Percentiles rank a stretch among this genome's conserved stretches.
phyloP scores from a whole-genome alignment of 2,888 invertebrate species.

The Phania funesta region DNA sequence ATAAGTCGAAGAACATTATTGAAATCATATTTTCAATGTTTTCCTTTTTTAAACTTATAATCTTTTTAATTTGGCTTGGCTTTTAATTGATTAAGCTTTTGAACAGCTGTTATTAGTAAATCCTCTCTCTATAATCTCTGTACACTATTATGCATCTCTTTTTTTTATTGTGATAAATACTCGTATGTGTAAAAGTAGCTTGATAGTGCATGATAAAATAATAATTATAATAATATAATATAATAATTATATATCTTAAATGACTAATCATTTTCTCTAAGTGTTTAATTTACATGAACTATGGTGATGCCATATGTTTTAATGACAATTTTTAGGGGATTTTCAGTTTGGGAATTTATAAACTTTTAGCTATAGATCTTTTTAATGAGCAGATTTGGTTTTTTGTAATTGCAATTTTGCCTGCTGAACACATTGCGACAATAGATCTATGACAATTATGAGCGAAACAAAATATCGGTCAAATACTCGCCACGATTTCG shows the following conservation, averaged over 20 bases:
- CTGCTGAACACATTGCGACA: too few relatives aligned
- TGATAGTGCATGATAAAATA: slow-evolving; percentile 22
- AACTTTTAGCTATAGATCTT: too few relatives aligned
- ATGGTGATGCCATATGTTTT: background rate
- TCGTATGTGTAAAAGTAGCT: background rate
- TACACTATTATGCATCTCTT: background rate
- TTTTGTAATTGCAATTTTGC: too few relatives aligned
- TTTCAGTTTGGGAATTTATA: too few relatives aligned
- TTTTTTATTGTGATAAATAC: background rate
- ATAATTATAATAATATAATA: background rate
- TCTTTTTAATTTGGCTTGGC: slow-evolving; percentile 4
- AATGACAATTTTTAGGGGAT: background rate
- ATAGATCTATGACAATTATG: too few relatives aligned
- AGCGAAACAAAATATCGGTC: too few relatives aligned
- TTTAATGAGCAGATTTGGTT: too few relatives aligned
- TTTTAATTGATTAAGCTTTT: slow-evolving; percentile 20
- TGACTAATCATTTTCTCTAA: background rate
- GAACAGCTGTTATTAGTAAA: slow-evolving; percentile 13
- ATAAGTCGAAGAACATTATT: too few relatives aligned
- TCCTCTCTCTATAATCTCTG: background rate
- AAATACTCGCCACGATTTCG: too few relatives aligned
- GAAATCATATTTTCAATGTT: too few relatives aligned
- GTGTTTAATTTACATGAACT: background rate
- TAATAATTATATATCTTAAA: background rate
- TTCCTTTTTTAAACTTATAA: too few relatives aligned